Evolutionary conservation across 2,113 vertebrate genomes (phyloP).

Genomic region (Crotalus horridus): DNA sequence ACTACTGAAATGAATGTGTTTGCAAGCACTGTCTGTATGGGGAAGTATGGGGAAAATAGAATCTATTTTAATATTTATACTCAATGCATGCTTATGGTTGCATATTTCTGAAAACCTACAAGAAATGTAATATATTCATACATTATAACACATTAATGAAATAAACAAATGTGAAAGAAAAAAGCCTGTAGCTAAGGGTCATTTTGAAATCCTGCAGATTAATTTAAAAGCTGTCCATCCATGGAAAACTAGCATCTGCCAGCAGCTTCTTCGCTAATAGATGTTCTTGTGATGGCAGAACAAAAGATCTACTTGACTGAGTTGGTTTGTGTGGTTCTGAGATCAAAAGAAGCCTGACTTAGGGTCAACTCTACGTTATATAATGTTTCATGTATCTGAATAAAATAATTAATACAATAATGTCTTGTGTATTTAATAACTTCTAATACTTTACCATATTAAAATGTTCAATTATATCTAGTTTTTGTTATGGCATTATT

Average conservation of each 20-base stretch:
- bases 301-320: neutral
- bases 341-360: neutral
- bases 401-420: neutral
- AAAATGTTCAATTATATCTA: neutral
- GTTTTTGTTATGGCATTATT: neutral
- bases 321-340: neutral
- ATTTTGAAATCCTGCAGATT: neutral
- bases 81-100: neutral
- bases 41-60: neutral
- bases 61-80: neutral
- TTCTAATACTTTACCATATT: neutral
- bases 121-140: neutral
- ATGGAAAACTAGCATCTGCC: neutral
- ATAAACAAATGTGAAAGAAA: neutral
- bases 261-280: neutral
- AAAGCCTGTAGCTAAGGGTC: neutral
- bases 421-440: neutral
- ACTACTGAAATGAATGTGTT: neutral
- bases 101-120: neutral
- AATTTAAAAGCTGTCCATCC: constrained; percentile 9
- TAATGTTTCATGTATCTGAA: neutral
- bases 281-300: neutral
- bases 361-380: neutral
- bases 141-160: neutral
- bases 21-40: neutral